Conservation (phyloP, 2,888 invertebrate genomes). For the Perithous albicinctus region DNA sequence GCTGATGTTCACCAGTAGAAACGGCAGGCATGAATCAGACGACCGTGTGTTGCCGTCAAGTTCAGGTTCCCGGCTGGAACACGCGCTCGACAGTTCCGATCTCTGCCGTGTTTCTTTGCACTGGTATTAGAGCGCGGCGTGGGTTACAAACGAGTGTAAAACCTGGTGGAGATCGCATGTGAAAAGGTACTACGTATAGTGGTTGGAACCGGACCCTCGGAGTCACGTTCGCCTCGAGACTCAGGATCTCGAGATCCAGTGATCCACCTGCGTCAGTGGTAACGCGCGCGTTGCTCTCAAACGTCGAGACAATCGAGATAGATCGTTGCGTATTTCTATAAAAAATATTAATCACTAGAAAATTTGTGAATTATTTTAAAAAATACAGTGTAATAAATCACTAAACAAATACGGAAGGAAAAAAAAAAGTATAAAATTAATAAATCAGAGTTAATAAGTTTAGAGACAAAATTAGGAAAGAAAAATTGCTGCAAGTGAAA, state of each 20-base stretch:
- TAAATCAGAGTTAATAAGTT: background rate
- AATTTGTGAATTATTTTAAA: background rate
- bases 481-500: background rate
- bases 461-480: background rate
- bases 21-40: background rate
- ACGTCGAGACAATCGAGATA: constrained; percentile 4
- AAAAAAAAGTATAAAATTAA: background rate
- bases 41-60: background rate
- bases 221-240: constrained; percentile 9
- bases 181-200: background rate
- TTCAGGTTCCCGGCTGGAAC: constrained; percentile 7
- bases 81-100: too few species aligned
- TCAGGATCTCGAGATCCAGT: constrained; percentile 43
- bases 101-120: background rate
- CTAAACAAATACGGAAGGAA: background rate
- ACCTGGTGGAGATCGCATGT: background rate
- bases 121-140: background rate
- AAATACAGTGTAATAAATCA: background rate
- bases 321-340: background rate
- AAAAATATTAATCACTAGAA: background rate
- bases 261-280: constrained; percentile 32
- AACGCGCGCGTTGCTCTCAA: constrained; percentile 13
- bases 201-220: constrained; percentile 1
- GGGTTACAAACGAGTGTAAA: background rate
- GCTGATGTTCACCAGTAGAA: background rate